Evolutionary conservation across 2,113 vertebrate genomes (phyloP).

Genomic region (Paratilapia polleni): DNA sequence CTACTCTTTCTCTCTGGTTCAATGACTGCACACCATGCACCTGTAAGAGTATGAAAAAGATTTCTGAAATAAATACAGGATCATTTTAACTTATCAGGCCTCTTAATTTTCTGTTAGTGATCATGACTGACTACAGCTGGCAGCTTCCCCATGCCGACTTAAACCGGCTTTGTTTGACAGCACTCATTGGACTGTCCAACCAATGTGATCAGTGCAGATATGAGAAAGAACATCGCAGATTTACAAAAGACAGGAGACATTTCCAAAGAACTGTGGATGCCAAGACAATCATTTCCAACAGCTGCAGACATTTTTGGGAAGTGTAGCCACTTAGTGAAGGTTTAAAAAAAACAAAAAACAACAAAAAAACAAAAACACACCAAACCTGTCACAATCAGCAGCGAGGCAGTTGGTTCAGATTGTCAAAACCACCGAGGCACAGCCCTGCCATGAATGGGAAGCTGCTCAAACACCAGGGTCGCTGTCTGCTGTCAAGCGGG

Average conservation of each 20-base stretch:
- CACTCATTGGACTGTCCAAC: not conserved
- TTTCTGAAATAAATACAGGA: too few relatives aligned
- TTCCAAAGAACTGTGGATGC: not conserved
- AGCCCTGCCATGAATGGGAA: too few relatives aligned
- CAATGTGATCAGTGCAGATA: not conserved
- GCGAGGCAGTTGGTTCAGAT: too few relatives aligned
- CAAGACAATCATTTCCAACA: too few relatives aligned
- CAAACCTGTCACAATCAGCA: too few relatives aligned
- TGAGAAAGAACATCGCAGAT: not conserved
- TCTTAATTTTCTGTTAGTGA: not conserved
- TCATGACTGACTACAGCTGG: not conserved
- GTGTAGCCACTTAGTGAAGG: too few relatives aligned
- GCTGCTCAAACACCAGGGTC: too few relatives aligned
- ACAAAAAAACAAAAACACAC: too few relatives aligned
- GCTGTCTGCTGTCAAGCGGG: accelerated
- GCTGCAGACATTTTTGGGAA: too few relatives aligned
- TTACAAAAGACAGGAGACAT: not conserved
- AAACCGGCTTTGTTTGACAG: not conserved
- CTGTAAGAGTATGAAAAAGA: not conserved
- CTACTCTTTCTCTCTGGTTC: not conserved
- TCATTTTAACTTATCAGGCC: too few relatives aligned
- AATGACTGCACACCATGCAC: not conserved
- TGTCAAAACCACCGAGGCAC: too few relatives aligned
- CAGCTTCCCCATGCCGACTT: not conserved
- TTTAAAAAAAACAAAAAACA: too few relatives aligned